Evolutionary conservation across 2,888 invertebrate genomes (phyloP).

Genomic region (Noctua janthe): DNA sequence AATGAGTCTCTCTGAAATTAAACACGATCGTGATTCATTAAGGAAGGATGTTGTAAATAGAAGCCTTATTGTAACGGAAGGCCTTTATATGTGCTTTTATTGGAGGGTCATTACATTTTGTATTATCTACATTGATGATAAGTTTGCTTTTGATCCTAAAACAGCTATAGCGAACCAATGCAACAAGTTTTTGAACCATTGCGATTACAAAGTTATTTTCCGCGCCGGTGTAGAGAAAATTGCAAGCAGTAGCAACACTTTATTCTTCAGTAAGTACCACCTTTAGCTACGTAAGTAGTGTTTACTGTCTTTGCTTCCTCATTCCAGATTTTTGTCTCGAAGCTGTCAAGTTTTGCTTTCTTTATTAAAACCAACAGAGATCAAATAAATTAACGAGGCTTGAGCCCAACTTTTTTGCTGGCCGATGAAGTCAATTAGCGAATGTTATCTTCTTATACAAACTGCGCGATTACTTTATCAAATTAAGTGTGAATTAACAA

Average conservation of each 20-base stretch:
- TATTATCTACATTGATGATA: neutral
- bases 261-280: constrained; percentile 32
- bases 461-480: constrained; percentile 44
- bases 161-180: neutral
- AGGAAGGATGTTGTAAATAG: constrained; percentile 54
- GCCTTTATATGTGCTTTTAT: constrained; percentile 11
- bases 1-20: constrained; percentile 28
- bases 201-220: constrained; percentile 32
- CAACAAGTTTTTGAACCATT: constrained; percentile 1
- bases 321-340: constrained; percentile 38
- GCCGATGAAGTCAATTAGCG: constrained; percentile 10
- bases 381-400: neutral
- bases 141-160: constrained; percentile 5
- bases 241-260: constrained; percentile 25
- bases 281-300: constrained; percentile 23
- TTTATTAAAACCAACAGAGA: neutral
- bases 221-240: constrained; percentile 26
- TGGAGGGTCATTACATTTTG: neutral
- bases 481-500: constrained; percentile 50
- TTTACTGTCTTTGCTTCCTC: constrained; percentile 32
- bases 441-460: constrained; percentile 32
- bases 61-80: constrained; percentile 45
- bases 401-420: neutral
- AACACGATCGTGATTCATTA: constrained; percentile 44
- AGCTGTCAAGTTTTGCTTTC: constrained; percentile 25